Base-by-base conservation (phyloP, 2,113 vertebrate genomes). In the Poeciliopsis retropinna region DNA sequence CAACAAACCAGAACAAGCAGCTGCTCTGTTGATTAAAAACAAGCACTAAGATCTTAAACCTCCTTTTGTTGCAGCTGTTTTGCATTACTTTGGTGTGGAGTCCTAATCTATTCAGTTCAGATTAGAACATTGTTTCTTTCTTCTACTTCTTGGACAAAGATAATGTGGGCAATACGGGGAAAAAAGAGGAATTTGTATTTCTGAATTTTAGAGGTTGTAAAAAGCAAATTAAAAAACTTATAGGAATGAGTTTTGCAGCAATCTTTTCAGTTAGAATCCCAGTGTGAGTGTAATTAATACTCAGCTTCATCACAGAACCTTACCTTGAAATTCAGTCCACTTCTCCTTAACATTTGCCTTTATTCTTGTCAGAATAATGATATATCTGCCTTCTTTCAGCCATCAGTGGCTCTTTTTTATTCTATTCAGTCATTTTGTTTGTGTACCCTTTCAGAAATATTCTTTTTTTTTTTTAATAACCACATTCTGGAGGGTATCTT, bases 381-480 rank as follows among this genome's bases (percentile, higher is more conserved):
- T 62, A 37, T 44, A 27, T 34, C 32, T 64, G 11, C 29, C 30
- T 75, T 71, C 73, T 70, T 72, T 61, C 30, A 19, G 15, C 25
- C 25, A 19, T 37, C 41, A 29, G 11, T 15, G 9, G 13, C 27
- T 39, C 15, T 41, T 76, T 70, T 73, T 71, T 66, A 30, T 72
- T 37, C 22, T 27, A 66, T 73, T 74, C 57, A 31, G 51, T 69
- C 74, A 27, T 41, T 51, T 39, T 60, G 30, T 17, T 3, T 71
- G 70, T 51, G 47, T 41, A 6, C 29, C 44, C 0, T 5, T 60
- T 63, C 76, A 67, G 44, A 70, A 64, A 64, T 65, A 75, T 10
- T 72, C 57, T 74, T 47, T 41, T 78, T 78, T 83, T 86, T 41
- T 78, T 78, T 83, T 86, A 86, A 87, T 86, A 88, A 83, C 60